Base-by-base conservation (phyloP, 2,888 invertebrate species). In the Amphipoea oculea region DNA sequence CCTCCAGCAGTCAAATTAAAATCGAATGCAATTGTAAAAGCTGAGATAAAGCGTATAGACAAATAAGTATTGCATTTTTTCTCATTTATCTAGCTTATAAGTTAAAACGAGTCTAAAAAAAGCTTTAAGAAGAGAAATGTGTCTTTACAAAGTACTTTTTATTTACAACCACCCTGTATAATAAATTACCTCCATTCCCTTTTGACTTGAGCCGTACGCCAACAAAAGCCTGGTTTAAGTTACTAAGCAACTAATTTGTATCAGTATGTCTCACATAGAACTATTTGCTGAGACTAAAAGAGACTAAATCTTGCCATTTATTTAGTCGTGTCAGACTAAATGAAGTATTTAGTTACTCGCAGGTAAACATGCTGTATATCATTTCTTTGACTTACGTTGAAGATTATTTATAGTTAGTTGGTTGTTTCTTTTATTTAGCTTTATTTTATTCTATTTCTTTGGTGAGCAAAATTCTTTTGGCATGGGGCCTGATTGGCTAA, bases 341-440 rank as follows among this genome's bases (percentile, higher is more conserved):
- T 78, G 77, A 62, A 23, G 45, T 76, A 71, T 79, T 89, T 78
- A 77, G 76, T 82, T 76, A 69, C 78, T 36, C 40, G 63, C 86
- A 89, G 89, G 89, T 89, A 88, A 88, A 89, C 89, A 85, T 42
- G 42, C 29, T 69, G 63, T 87, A 68, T 51, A 79, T 83, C 72
- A 87, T 84, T 79, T 77, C 42, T 79, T 20, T 81, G 79, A 87
- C 57, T 76, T 72, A 87, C 81, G 68, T 57, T 65, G 48, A 29
- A 45, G 57, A 79, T 87, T 76, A 73, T 57, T 89, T 63, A 66
- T 75, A 40, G 79, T 79, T 87, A 82, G 69, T 67, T 48, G 9
- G 45, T 68, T 65, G 29, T 62, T 71, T 68, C n/a, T 69, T 72
- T 78, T 63, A 63, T 74, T 63, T 62, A 60, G 36, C 3, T 65